phyloP scores from a whole-genome alignment of 2,888 invertebrate species.

The Polyommatus icarus region DNA sequence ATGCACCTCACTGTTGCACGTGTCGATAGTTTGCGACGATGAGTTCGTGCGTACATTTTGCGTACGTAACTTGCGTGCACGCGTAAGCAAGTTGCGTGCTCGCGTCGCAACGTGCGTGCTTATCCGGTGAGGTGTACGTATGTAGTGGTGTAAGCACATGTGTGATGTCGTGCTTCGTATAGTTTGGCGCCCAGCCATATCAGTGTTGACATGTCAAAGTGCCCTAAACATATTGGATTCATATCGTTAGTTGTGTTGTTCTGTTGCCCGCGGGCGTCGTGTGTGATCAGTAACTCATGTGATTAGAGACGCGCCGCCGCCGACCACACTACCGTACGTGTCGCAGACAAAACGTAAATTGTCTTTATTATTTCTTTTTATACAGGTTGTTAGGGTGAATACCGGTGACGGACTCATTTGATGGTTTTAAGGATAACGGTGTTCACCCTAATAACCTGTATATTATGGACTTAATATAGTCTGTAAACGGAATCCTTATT shows the following conservation, averaged over 20 bases:
- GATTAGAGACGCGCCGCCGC: slow-evolving; percentile 38
- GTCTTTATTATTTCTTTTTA: too few species aligned
- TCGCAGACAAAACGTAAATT: too few species aligned
- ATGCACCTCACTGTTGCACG: not conserved
- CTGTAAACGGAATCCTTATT: too few species aligned
- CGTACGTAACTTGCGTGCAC: not conserved
- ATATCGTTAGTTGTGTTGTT: slow-evolving; percentile 52
- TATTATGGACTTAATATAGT: too few species aligned
- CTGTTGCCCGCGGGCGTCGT: slow-evolving; percentile 23
- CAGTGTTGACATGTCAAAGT: slow-evolving; percentile 37
- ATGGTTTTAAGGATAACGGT: too few species aligned
- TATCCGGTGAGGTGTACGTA: not conserved
- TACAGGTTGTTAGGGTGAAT: too few species aligned
- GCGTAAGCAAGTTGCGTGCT: not conserved
- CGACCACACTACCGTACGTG: slow-evolving; percentile 30
- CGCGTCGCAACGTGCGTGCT: not conserved
- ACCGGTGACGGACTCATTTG: too few species aligned
- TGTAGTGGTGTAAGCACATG: not conserved
- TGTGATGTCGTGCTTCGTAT: slow-evolving; percentile 7
- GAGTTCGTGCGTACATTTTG: not conserved
- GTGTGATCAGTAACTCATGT: slow-evolving; percentile 39
- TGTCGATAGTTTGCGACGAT: not conserved
- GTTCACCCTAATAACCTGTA: too few species aligned
- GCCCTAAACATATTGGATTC: slow-evolving; percentile 60
- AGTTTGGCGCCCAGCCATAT: slow-evolving; percentile 25